Evolutionary conservation across 2,888 invertebrate species (phyloP).

Genomic region (Leucophora obtusa): DNA sequence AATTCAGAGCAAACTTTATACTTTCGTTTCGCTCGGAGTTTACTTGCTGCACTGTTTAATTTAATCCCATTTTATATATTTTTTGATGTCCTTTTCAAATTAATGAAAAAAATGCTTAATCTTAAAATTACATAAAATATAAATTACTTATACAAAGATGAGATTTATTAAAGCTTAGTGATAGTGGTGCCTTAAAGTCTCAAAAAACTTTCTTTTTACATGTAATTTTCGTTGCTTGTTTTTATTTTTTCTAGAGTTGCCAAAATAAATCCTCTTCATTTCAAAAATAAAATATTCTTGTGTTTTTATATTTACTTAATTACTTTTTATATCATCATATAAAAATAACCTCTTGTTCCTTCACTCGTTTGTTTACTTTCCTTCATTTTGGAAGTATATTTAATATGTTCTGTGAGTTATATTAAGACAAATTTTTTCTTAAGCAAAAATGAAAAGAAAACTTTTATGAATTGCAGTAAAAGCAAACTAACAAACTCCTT

Average conservation of each 20-base stretch:
- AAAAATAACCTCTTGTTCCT: neutral
- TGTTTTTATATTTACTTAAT: conserved; percentile 15
- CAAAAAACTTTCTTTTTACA: neutral
- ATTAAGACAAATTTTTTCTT: neutral
- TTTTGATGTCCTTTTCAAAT: too few species aligned
- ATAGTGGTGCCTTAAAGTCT: neutral
- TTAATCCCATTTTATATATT: too few species aligned
- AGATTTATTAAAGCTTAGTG: neutral
- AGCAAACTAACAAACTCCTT: neutral
- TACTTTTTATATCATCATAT: conserved; percentile 10
- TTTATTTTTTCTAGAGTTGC: neutral
- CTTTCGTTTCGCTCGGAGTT: too few species aligned
- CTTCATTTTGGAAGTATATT: neutral
- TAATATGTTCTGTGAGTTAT: conserved; percentile 8
- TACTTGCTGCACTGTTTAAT: too few species aligned
- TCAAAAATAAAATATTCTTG: neutral
- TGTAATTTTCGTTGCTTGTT: neutral
- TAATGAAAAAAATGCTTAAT: neutral
- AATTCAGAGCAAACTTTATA: too few species aligned
- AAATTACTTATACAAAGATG: neutral
- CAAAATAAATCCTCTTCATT: neutral
- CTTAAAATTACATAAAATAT: neutral
- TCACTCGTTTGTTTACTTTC: neutral
- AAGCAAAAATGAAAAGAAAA: neutral
- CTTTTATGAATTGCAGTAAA: conserved; percentile 16